A percentile compares a stretch with the other conserved stretches of the same genome.
Conservation (phyloP, 2,888 invertebrate genomes). For the Limnephilus auricula region DNA sequence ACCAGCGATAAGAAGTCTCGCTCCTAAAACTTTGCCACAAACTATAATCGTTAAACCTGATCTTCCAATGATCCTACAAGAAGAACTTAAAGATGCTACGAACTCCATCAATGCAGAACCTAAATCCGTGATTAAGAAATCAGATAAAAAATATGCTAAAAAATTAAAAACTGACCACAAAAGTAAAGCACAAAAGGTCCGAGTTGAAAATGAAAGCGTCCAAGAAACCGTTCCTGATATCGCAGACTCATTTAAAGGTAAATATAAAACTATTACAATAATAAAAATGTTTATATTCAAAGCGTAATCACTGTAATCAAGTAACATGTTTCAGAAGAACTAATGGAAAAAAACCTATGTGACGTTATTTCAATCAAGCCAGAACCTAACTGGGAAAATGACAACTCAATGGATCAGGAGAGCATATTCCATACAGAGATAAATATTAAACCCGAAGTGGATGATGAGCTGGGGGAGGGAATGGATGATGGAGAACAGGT, state of each 20-base stretch:
- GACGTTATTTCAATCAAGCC: slow-evolving; percentile 73
- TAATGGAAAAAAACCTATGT: slow-evolving; percentile 22
- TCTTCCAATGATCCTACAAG: slow-evolving; percentile 56
- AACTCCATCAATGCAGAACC: slow-evolving; percentile 68
- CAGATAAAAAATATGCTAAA: slow-evolving; percentile 75
- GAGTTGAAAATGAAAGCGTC: slow-evolving; percentile 12
- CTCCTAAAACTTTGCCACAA: slow-evolving; percentile 73
- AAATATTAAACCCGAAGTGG: slow-evolving; percentile 82
- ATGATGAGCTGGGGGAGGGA: slow-evolving; percentile 72
- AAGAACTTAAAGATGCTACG: slow-evolving; percentile 48
- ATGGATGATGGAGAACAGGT: slow-evolving; percentile 78
- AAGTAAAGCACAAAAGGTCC: slow-evolving; percentile 41
- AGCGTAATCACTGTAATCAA: no score
- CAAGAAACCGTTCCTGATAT: not conserved
- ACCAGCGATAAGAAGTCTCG: slow-evolving; percentile 72
- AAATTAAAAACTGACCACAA: slow-evolving; percentile 72
- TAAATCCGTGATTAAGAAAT: slow-evolving; percentile 67
- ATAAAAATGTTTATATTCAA: slow-evolving; percentile 5
- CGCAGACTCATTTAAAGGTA: slow-evolving; percentile 20
- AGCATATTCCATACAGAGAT: slow-evolving; percentile 72
- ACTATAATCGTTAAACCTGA: slow-evolving; percentile 74
- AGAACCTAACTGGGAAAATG: slow-evolving; percentile 84
- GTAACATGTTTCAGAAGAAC: slow-evolving; percentile 25
- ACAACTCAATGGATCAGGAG: slow-evolving; percentile 72
- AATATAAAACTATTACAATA: slow-evolving; percentile 5